Evolutionary conservation across 2,888 invertebrate genomes (phyloP).

Genomic region (Noctuana brunneofusca): DNA sequence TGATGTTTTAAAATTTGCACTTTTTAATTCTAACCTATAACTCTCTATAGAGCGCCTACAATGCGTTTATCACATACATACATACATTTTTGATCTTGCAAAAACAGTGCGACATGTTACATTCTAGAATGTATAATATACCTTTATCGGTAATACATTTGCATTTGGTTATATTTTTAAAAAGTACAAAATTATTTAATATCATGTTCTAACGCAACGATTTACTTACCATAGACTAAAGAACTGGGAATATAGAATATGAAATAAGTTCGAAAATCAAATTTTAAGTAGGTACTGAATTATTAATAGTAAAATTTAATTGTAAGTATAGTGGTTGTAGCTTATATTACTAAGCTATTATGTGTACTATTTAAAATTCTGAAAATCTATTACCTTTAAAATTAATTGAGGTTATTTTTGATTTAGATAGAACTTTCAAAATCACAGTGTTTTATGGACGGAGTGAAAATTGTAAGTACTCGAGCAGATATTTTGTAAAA

Average conservation of each 20-base stretch:
- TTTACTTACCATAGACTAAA: neutral
- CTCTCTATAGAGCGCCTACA: slow-evolving; percentile 12
- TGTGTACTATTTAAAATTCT: no score
- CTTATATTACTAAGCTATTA: no score
- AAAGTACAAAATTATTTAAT: neutral
- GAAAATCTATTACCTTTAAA: neutral
- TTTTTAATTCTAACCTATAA: neutral
- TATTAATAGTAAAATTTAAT: no score
- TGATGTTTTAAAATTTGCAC: neutral
- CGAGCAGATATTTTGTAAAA: neutral
- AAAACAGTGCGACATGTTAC: slow-evolving; percentile 41
- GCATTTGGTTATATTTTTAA: no score
- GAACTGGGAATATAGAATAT: neutral
- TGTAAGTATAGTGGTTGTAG: no score
- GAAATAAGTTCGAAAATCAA: neutral
- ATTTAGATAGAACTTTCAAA: neutral
- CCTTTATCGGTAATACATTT: no score
- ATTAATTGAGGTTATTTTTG: neutral
- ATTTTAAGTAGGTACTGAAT: no score
- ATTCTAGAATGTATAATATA: slow-evolving; percentile 13
- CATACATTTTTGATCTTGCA: slow-evolving; percentile 42
- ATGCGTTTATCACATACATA: slow-evolving; percentile 36
- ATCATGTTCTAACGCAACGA: neutral
- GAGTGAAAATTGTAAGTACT: neutral
- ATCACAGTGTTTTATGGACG: slow-evolving; percentile 20